A percentile compares a stretch with the other conserved stretches of the same genome.
phyloP scores from a whole-genome alignment of 2,113 vertebrate species.

The Spheniscus mendiculus region DNA sequence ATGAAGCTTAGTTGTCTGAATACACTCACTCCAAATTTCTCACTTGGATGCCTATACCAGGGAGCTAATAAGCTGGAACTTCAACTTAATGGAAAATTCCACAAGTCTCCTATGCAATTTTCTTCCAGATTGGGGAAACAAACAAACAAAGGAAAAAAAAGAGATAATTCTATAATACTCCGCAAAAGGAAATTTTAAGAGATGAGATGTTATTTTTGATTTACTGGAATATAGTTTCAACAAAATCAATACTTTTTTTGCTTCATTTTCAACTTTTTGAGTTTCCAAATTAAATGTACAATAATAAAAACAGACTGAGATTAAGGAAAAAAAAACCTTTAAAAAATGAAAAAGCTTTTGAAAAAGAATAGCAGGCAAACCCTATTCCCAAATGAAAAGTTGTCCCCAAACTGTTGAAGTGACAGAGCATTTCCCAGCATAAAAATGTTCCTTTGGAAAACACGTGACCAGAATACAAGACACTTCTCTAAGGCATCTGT shows the following conservation, averaged over 20 bases:
- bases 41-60: background rate
- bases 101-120: background rate
- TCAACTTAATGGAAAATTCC: constrained; percentile 4
- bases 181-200: background rate
- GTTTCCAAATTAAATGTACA: background rate
- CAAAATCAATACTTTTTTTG: background rate
- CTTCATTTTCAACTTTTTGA: background rate
- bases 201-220: accelerated
- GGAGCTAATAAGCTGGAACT: background rate
- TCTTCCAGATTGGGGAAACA: background rate
- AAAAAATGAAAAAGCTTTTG: background rate
- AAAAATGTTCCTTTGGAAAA: background rate
- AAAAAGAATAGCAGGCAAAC: background rate
- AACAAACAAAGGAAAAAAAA: background rate
- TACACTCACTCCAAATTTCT: constrained; percentile 18
- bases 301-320: background rate
- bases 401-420: background rate
- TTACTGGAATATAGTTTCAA: background rate
- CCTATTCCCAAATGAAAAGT: background rate
- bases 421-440: background rate
- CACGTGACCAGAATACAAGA: background rate
- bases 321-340: background rate
- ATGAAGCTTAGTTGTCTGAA: constrained; percentile 43
- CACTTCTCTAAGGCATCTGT: background rate
- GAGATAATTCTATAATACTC: background rate